Conservation (phyloP, 2,113 vertebrate genomes). For the Siniperca chuatsi region DNA sequence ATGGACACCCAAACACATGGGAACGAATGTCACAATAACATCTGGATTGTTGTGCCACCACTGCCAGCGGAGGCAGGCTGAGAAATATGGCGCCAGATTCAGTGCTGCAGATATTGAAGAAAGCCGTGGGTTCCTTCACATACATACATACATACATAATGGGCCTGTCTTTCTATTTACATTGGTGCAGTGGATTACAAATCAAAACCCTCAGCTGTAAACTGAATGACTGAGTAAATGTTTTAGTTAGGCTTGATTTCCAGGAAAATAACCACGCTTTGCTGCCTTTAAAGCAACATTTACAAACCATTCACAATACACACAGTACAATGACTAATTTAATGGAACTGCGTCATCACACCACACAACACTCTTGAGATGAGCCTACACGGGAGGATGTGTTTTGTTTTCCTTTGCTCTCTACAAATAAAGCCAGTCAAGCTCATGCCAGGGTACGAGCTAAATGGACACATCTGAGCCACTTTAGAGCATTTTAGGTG, state of each 20-base stretch:
- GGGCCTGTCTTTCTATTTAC: slow-evolving; percentile 13
- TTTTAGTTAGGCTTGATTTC: slow-evolving; percentile 71
- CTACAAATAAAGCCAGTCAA: slow-evolving; percentile 62
- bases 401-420: slow-evolving; percentile 54
- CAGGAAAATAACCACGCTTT: slow-evolving; percentile 64
- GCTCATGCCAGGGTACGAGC: slow-evolving; percentile 37
- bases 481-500: slow-evolving; percentile 49
- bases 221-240: slow-evolving; percentile 66
- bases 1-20: slow-evolving; percentile 47
- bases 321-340: slow-evolving; percentile 48
- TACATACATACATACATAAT: not conserved
- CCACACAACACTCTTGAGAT: slow-evolving; percentile 41
- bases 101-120: slow-evolving; percentile 10
- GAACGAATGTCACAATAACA: slow-evolving; percentile 63
- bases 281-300: slow-evolving; percentile 55
- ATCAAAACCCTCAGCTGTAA: slow-evolving; percentile 50
- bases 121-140: slow-evolving; percentile 25
- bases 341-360: slow-evolving; percentile 64
- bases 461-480: slow-evolving; percentile 63
- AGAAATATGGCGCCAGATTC: not conserved
- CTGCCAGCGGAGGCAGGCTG: slow-evolving; percentile 13
- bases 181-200: slow-evolving; percentile 32
- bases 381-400: slow-evolving; percentile 42
- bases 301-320: slow-evolving; percentile 50
- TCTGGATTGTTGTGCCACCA: slow-evolving; percentile 56